Evolutionary conservation across 1,140 invertebrate species (phyloP), one percentile per base, ranked within the genome.

Genomic region (Ips typographus): DNA sequence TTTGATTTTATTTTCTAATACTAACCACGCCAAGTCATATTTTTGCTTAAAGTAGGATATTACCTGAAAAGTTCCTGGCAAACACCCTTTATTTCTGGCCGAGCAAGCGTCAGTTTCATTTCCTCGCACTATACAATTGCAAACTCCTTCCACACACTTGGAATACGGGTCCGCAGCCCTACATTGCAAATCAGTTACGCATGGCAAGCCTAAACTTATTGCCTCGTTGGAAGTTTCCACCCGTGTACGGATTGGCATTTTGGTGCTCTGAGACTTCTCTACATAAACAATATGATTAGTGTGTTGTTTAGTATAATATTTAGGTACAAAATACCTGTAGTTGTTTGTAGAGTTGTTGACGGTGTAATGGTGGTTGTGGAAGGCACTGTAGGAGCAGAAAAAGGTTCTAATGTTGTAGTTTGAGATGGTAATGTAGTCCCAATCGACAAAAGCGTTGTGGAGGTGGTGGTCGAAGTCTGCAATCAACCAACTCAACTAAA

Each of bases 1-100:
- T n/a, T n/a, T n/a, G n/a, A n/a, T n/a, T n/a, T n/a, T n/a, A n/a
- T n/a, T n/a, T n/a, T n/a, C n/a, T n/a, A n/a, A n/a, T n/a, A n/a
- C n/a, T n/a, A n/a, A n/a, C n/a, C n/a, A n/a, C n/a, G n/a, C n/a
- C n/a, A n/a, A n/a, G n/a, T n/a, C n/a, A n/a, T n/a, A n/a, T n/a
- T 22, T 38, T 1, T 56, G 47, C 47, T 22, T 22, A 22, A 0
- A 49, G 2, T 40, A 6, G 39, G 41, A 42, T 64, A 65, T 80
- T 80, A 92, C 91, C 84, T 93, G 91, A 81, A 95, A 96, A 1
- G 93, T 95, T 49, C 91, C 90, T 3, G 88, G 85, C 69, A 89
- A 85, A 76, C 94, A 95, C 40, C 93, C 93, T 7, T 87, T 88
- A 70, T 85, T 87, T 3, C 83, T 78, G 1, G 91, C 89, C 3